Conservation (phyloP, 1,140 invertebrate genomes). For the Chionoecetes opilio region DNA sequence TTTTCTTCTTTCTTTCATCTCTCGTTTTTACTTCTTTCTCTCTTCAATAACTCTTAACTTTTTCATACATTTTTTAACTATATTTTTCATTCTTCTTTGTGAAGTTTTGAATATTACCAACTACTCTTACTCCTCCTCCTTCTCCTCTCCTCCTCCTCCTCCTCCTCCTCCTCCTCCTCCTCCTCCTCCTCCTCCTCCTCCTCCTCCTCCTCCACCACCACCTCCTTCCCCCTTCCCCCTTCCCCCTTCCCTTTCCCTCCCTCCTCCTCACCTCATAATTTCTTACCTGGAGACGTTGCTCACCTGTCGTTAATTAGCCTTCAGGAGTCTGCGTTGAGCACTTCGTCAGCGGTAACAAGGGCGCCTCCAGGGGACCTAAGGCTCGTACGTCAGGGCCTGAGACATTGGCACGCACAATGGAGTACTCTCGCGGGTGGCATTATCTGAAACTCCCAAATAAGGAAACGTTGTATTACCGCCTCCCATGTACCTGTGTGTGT, state of each 20-base stretch:
- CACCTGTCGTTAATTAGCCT: constrained; percentile 9
- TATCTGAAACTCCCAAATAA: background rate
- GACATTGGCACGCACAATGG: background rate
- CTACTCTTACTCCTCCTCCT: no score
- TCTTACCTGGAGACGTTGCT: constrained; percentile 25
- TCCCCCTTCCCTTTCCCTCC: background rate
- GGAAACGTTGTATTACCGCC: background rate
- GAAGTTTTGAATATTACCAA: no score
- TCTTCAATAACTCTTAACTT: background rate
- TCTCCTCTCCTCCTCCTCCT: background rate
- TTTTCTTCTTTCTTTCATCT: background rate
- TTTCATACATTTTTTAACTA: background rate
- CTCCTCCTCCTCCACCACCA: background rate
- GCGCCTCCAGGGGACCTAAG: background rate
- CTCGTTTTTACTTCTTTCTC: background rate
- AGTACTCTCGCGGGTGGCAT: background rate
- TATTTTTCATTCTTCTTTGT: no score
- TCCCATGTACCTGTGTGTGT: background rate
- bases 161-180: background rate
- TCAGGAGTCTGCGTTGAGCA: background rate
- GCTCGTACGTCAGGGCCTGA: background rate
- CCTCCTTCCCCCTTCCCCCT: background rate
- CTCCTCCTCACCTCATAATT: background rate
- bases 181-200: background rate
- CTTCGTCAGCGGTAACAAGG: background rate